Evolutionary conservation across 2,888 invertebrate species (phyloP).

Genomic region (Andrena bucephala): DNA sequence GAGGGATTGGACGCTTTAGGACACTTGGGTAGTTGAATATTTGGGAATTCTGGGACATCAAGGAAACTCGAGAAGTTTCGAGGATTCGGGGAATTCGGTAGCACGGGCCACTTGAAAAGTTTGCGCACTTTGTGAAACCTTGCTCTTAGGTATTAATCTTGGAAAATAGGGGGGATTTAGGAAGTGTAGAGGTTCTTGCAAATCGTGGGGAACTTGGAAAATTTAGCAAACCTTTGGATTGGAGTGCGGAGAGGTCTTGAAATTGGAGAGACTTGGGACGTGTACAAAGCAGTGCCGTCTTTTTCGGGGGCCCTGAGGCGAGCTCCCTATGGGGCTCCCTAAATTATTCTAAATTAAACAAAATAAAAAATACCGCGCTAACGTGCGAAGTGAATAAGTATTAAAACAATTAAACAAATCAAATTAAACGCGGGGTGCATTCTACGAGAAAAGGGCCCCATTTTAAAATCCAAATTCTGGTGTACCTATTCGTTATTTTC

Average conservation of each 20-base stretch:
- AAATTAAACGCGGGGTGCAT: too few relatives aligned
- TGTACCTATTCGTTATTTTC: too few relatives aligned
- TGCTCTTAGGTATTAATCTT: background rate
- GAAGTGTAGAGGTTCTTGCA: background rate
- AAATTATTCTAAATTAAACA: too few relatives aligned
- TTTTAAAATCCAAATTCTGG: too few relatives aligned
- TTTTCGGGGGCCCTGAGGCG: too few relatives aligned
- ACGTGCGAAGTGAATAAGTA: too few relatives aligned
- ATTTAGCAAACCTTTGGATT: background rate
- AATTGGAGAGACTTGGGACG: background rate
- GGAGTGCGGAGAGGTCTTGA: background rate
- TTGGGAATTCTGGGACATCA: background rate
- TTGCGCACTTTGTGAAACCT: background rate
- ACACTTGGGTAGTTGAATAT: background rate
- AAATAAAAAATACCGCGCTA: too few relatives aligned
- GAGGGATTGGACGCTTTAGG: background rate
- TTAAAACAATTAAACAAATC: too few relatives aligned
- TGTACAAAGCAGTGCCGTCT: background rate
- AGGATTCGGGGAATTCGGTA: background rate
- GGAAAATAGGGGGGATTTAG: background rate
- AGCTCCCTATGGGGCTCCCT: too few relatives aligned
- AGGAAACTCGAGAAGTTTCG: slow-evolving; percentile 3
- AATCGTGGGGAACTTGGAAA: background rate
- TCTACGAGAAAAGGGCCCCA: too few relatives aligned
- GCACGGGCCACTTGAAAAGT: background rate